These are phyloP conservation scores for Carassius carassius DNA, from an alignment of 2,113 vertebrate genomes.

Conservation along the genomic window DNA sequence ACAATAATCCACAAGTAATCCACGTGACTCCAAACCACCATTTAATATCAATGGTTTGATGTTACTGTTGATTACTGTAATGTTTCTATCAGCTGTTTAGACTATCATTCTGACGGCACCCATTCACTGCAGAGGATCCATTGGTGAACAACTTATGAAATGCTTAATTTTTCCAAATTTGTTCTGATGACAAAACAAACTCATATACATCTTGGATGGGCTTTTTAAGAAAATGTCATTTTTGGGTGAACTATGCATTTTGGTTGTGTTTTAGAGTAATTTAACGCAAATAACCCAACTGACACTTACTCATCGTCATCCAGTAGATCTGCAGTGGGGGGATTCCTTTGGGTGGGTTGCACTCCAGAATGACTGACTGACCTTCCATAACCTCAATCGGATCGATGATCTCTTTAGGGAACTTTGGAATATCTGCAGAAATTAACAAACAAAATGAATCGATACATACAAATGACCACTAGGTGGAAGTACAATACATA, in stretches of 20 bases:
- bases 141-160: too few species aligned
- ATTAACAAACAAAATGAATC: neutral
- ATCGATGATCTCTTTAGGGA: constrained; percentile 91
- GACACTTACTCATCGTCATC: constrained; percentile 94
- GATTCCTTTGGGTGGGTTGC: constrained; percentile 89
- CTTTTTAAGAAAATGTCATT: too few species aligned
- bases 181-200: too few species aligned
- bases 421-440: constrained; percentile 86
- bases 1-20: too few species aligned
- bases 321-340: constrained; percentile 93
- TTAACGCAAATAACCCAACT: neutral
- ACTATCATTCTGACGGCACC: too few species aligned
- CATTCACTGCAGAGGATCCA: too few species aligned
- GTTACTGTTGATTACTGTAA: too few species aligned
- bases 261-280: neutral
- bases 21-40: too few species aligned
- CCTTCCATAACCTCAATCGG: constrained; percentile 89
- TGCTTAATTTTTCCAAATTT: too few species aligned
- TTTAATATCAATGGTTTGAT: too few species aligned
- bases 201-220: too few species aligned
- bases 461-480: constrained; percentile 48
- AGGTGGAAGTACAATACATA: constrained; percentile 61
- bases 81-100: too few species aligned
- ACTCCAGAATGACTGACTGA: constrained; percentile 83
- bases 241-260: neutral